phyloP scores from a whole-genome alignment of 2,113 vertebrate genomes.

The Prionailurus viverrinus region DNA sequence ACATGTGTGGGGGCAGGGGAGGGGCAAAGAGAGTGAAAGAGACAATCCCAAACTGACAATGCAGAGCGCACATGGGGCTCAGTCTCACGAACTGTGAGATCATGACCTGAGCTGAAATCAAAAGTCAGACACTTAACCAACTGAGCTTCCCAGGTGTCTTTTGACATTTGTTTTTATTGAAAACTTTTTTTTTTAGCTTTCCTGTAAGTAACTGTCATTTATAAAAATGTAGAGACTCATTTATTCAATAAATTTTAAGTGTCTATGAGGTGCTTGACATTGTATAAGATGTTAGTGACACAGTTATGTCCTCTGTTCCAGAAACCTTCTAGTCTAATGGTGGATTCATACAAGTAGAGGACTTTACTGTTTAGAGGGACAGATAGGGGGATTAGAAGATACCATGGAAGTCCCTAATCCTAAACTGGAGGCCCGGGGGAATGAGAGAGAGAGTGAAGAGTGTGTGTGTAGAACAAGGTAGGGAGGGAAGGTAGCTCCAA shows the following conservation, averaged over 20 bases:
- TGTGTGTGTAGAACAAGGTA: not conserved
- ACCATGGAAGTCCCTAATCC: too few species aligned
- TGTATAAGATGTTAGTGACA: not conserved
- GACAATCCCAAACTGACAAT: too few species aligned
- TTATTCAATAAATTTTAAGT: not conserved
- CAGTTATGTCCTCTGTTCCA: not conserved
- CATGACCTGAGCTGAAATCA: too few species aligned
- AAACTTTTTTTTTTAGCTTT: slow-evolving; percentile 3
- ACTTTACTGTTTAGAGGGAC: too few species aligned
- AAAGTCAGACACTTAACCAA: too few species aligned
- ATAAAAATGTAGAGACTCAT: not conserved
- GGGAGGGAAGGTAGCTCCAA: not conserved
- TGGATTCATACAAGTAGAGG: not conserved
- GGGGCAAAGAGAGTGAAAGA: too few species aligned
- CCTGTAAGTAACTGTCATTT: not conserved
- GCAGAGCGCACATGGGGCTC: too few species aligned
- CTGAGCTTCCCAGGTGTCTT: too few species aligned
- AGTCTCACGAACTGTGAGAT: too few species aligned
- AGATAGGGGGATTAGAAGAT: not conserved
- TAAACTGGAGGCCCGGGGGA: not conserved
- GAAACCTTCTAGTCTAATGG: not conserved
- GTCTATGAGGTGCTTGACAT: not conserved
- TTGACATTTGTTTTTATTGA: not conserved
- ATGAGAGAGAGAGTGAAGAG: not conserved
- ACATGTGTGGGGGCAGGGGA: too few species aligned